A percentile compares a stretch with the other conserved stretches of the same genome.
These are phyloP conservation scores for Nephrotoma flavescens DNA, from an alignment of 2,888 invertebrate species.

Conservation along the genomic window DNA sequence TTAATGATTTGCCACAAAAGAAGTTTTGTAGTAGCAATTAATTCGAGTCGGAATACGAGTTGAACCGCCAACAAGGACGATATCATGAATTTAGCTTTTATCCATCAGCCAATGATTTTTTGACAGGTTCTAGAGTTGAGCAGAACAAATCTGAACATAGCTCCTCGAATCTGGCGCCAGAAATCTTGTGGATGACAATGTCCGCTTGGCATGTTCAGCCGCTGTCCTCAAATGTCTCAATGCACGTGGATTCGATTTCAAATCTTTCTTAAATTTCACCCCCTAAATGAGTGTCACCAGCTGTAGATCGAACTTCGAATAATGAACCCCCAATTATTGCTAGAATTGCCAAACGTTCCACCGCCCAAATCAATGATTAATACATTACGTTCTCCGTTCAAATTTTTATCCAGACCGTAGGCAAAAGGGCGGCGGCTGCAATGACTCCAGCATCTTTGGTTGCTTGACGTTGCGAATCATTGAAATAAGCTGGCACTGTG, in stretches of 20 bases:
- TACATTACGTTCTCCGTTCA: constrained; percentile 68
- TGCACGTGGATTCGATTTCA: constrained; percentile 48
- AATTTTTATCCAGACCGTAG: constrained; percentile 82
- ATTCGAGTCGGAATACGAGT: constrained; percentile 64
- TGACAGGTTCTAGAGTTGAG: constrained; percentile 59
- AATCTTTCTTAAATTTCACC: constrained; percentile 68
- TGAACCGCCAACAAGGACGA: constrained; percentile 70
- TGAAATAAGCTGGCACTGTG: constrained; percentile 85
- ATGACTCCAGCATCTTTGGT: constrained; percentile 90
- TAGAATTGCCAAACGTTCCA: constrained; percentile 91
- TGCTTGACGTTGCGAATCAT: too few species aligned
- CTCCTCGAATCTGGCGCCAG: constrained; percentile 63
- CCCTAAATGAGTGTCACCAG: constrained; percentile 90
- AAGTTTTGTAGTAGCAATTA: constrained; percentile 58
- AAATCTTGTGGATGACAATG: constrained; percentile 58
- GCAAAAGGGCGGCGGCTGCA: constrained; percentile 86
- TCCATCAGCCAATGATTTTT: constrained; percentile 66
- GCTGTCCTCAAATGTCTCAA: constrained; percentile 56
- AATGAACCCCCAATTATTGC: constrained; percentile 86
- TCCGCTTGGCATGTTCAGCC: constrained; percentile 63
- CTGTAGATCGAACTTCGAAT: constrained; percentile 92
- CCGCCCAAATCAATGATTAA: constrained; percentile 81
- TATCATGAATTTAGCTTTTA: constrained; percentile 58
- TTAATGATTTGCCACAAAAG: constrained; percentile 57
- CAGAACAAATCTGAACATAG: constrained; percentile 56